A percentile compares a stretch with the other conserved stretches of the same genome.
Conservation (phyloP, 2,888 invertebrate genomes). For the Apocheima hispidaria region DNA sequence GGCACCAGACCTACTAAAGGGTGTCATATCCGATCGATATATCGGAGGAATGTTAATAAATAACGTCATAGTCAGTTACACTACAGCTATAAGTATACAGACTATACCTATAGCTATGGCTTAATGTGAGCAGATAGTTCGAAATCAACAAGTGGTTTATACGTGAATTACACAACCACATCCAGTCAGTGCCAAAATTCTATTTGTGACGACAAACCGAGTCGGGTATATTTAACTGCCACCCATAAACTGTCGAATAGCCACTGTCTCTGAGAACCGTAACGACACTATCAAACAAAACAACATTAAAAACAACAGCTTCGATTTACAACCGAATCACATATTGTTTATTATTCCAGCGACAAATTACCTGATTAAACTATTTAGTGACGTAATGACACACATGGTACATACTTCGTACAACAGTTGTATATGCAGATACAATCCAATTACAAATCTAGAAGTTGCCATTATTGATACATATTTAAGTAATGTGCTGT, state of each 20-base stretch:
- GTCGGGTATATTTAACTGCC: slow-evolving; percentile 85
- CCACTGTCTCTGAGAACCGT: slow-evolving; percentile 70
- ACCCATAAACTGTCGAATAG: slow-evolving; percentile 84
- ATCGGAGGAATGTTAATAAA: slow-evolving; percentile 33
- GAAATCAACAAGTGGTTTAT: slow-evolving; percentile 80
- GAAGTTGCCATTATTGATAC: neutral
- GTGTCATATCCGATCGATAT: slow-evolving; percentile 32
- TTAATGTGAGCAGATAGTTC: slow-evolving; percentile 67
- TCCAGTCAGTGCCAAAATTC: slow-evolving; percentile 85
- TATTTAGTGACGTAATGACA: slow-evolving; percentile 20
- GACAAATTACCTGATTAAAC: slow-evolving; percentile 29
- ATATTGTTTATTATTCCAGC: slow-evolving; percentile 31
- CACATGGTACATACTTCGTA: slow-evolving; percentile 17
- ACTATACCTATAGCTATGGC: slow-evolving; percentile 48
- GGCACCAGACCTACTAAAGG: slow-evolving; percentile 19
- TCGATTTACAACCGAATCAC: slow-evolving; percentile 38
- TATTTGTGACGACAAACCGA: slow-evolving; percentile 85
- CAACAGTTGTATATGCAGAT: slow-evolving; percentile 19
- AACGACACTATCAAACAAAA: slow-evolving; percentile 57
- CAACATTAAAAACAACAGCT: slow-evolving; percentile 44
- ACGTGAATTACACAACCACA: slow-evolving; percentile 84
- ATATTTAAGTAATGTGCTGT: neutral
- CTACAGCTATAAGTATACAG: too few species aligned
- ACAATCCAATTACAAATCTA: neutral
- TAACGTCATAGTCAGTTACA: slow-evolving; percentile 34